Base-by-base conservation (phyloP, 1,140 invertebrate species). In the Platyscapa corneri region DNA sequence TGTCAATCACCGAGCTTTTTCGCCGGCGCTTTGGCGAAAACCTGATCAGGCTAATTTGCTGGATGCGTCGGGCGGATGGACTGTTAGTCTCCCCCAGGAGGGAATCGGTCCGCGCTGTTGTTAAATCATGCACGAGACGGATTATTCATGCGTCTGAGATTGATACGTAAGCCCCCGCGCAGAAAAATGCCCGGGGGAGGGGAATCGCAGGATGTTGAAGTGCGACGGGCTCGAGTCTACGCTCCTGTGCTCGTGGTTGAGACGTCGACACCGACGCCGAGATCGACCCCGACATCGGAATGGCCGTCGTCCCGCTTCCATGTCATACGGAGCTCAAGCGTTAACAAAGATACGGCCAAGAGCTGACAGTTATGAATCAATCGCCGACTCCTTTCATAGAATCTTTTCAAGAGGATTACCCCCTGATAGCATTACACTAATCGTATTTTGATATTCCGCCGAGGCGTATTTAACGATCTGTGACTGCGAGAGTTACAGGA, bases 101-200 rank as follows among this genome's bases (percentile, higher is more conserved):
- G 70, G n/a, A 16, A 42, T 1, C 1, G 23, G 12, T 42, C 23
- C 39, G 8, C 70, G 37, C 70, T n/a, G n/a, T 39, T 74, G 37
- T 42, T 42, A n/a, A 74, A 74, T 74, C 70, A 74, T 74, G 14
- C 70, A n/a, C 20, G 70, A 74, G 67, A 42, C n/a, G 37, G 70
- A 42, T 74, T 74, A 74, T 42, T 74, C 70, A 14, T 74, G 70
- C 42, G 7, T 39, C 42, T n/a, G 37, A 42, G 23, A 74, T 74
- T n/a, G 70, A 42, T 67, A 67, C 30, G n/a, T 34, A 67, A 30
- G 37, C 23, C 70, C 18, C 12, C 37, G 0, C 67, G 16, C 42
- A 16, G 70, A 74, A 42, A 74, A 42, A 42, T 16, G n/a, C n/a
- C n/a, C n/a, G n/a, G n/a, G n/a, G 18, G 23, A 39, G 23, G 37